Conservation (phyloP, 2,113 vertebrate species). For the Cyanoderma ruficeps region DNA sequence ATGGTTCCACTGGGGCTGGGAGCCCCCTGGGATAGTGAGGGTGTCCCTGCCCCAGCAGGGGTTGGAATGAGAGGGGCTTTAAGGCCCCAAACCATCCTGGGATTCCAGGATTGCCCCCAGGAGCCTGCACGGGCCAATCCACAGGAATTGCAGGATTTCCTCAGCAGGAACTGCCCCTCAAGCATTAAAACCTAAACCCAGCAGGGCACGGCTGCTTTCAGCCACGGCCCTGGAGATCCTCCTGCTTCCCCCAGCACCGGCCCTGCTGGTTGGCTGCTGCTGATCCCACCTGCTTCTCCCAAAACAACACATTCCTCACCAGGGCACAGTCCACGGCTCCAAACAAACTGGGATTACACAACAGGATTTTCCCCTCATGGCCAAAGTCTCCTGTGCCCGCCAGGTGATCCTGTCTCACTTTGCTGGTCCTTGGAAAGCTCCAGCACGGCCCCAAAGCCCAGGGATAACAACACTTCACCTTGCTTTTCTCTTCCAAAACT, state of each 20-base stretch:
- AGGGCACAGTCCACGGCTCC: neutral
- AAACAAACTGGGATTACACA: neutral
- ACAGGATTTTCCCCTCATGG: neutral
- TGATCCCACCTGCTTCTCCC: neutral
- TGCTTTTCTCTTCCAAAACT: neutral
- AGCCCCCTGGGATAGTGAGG: neutral
- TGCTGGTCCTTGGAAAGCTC: neutral
- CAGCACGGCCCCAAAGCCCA: neutral
- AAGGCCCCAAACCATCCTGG: neutral
- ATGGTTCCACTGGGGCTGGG: neutral
- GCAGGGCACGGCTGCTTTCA: neutral
- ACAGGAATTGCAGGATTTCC: accelerated
- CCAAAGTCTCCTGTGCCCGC: neutral
- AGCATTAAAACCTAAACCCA: accelerated
- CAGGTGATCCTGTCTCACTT: neutral
- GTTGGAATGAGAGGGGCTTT: too few species aligned
- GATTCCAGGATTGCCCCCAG: neutral
- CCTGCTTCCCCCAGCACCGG: neutral
- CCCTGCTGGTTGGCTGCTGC: neutral
- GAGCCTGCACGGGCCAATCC: accelerated
- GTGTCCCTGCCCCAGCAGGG: neutral
- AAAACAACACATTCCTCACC: neutral
- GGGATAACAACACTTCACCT: neutral
- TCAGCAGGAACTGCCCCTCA: neutral
- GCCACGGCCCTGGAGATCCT: neutral